Conservation (phyloP, 2,113 vertebrate genomes). For the Ptilorrhoa leucosticta region DNA sequence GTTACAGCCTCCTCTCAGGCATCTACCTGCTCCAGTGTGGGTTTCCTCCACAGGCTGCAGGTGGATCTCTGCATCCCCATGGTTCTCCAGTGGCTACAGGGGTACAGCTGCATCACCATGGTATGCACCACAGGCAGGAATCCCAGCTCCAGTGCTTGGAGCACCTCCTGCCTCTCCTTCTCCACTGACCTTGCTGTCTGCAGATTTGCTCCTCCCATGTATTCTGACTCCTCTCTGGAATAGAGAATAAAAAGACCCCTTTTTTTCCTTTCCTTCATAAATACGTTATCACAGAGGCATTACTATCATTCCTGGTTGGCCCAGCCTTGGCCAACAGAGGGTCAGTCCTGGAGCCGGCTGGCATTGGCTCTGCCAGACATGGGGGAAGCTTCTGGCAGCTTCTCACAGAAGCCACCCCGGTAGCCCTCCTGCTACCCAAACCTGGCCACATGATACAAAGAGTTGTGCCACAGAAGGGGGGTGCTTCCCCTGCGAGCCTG, state of each 20-base stretch:
- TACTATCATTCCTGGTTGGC: not conserved
- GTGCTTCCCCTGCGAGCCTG: not conserved
- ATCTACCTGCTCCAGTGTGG: not conserved
- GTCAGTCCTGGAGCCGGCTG: not conserved
- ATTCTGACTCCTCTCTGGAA: not conserved
- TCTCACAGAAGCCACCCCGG: not conserved
- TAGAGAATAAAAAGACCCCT: accelerated
- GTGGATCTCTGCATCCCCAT: not conserved
- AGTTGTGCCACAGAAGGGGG: not conserved
- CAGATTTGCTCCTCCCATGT: not conserved
- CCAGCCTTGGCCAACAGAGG: not conserved
- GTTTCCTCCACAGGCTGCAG: not conserved
- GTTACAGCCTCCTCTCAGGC: not conserved
- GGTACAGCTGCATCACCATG: not conserved
- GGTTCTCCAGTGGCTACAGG: not conserved
- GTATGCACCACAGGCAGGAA: accelerated
- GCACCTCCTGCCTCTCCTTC: not conserved
- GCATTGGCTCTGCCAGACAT: not conserved
- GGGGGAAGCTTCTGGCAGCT: not conserved
- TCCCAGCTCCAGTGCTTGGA: not conserved
- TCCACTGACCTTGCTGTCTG: not conserved
- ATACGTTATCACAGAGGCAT: not conserved
- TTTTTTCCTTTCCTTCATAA: not conserved
- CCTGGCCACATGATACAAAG: not conserved
- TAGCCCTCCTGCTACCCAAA: not conserved